Evolutionary conservation across 1,140 invertebrate genomes (phyloP).

Genomic region (Anoplolepis gracilipes): DNA sequence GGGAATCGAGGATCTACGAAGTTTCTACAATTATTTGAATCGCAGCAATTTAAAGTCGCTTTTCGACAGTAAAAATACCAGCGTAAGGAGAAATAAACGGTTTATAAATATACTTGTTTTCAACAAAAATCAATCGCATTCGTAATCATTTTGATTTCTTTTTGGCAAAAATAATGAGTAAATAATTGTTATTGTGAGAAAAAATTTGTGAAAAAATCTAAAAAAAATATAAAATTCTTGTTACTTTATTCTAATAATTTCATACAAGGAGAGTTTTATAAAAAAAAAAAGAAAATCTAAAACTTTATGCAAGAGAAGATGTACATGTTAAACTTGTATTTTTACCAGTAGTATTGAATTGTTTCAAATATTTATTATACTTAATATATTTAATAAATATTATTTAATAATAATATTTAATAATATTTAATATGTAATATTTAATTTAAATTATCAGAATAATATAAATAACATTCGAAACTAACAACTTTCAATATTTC

Average conservation of each 20-base stretch:
- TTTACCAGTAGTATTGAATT: neutral
- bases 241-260: too few relatives aligned
- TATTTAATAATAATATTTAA: too few relatives aligned
- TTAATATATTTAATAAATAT: too few relatives aligned
- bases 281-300: neutral
- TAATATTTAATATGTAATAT: too few relatives aligned
- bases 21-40: slow-evolving; percentile 90
- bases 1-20: slow-evolving; percentile 88
- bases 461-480: neutral
- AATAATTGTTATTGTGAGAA: neutral
- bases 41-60: slow-evolving; percentile 88
- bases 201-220: too few relatives aligned
- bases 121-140: neutral
- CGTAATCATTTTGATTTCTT: neutral
- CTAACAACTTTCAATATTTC: neutral
- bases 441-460: too few relatives aligned
- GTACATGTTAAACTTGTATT: neutral
- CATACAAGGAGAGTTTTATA: neutral
- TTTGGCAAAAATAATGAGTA: neutral
- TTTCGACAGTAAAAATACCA: slow-evolving; percentile 86
- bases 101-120: neutral
- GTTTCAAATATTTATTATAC: neutral
- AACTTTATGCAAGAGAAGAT: neutral
- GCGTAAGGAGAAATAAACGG: slow-evolving; percentile 27
- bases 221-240: too few relatives aligned